Percentiles rank a stretch among this genome's conserved stretches.
These are phyloP conservation scores for Neomonachus schauinslandi DNA, from an alignment of 2,113 vertebrate genomes.

Conservation along the genomic window DNA sequence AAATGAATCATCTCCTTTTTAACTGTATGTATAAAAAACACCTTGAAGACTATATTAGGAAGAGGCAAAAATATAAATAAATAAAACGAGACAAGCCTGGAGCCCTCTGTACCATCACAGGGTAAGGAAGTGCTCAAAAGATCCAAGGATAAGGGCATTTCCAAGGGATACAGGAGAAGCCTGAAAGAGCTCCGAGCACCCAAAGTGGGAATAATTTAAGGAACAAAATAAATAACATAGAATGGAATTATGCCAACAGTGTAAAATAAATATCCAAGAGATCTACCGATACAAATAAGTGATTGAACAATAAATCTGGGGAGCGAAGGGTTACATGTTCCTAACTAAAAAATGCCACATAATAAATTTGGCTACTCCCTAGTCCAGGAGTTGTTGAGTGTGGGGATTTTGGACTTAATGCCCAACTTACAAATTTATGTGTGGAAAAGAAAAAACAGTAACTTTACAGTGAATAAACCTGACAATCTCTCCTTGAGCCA, in stretches of 20 bases:
- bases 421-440: background rate
- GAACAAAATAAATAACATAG: background rate
- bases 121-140: background rate
- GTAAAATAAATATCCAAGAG: background rate
- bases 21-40: background rate
- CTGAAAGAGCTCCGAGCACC: background rate
- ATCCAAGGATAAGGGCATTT: background rate
- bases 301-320: background rate
- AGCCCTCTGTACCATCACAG: background rate
- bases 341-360: background rate
- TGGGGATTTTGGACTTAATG: background rate
- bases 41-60: background rate
- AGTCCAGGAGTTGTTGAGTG: background rate
- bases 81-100: background rate
- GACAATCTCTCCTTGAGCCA: background rate
- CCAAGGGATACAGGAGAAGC: background rate
- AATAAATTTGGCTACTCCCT: background rate
- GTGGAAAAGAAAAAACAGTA: background rate
- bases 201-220: background rate
- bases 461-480: background rate
- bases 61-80: background rate
- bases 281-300: background rate
- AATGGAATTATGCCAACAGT: background rate
- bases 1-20: background rate
- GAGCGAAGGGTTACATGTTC: background rate